phyloP scores from a whole-genome alignment of 2,888 invertebrate genomes.

The Timema podura region DNA sequence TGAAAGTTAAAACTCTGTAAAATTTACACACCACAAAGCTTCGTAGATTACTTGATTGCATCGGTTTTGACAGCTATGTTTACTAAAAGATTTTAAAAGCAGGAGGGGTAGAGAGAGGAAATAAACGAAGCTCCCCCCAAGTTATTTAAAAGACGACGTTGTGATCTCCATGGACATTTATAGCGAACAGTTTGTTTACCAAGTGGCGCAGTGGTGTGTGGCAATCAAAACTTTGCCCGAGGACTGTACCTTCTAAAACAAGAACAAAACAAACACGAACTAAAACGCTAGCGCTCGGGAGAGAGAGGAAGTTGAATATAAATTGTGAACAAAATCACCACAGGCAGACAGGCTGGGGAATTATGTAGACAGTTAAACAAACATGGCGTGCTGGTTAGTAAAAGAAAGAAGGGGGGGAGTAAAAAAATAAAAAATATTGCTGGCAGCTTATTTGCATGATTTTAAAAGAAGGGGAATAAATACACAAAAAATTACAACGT shows the following conservation, averaged over 20 bases:
- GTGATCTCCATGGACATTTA: conserved; percentile 8
- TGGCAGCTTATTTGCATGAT: conserved; percentile 13
- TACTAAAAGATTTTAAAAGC: too few species aligned
- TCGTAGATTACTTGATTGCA: too few species aligned
- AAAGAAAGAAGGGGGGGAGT: too few species aligned
- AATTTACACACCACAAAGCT: too few species aligned
- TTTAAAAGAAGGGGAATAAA: too few species aligned
- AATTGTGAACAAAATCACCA: conserved; percentile 14
- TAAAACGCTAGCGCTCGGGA: conserved; percentile 2
- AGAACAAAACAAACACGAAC: conserved; percentile 12
- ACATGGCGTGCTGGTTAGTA: conserved; percentile 11
- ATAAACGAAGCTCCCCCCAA: too few species aligned
- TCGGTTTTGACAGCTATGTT: too few species aligned
- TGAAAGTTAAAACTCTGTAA: too few species aligned
- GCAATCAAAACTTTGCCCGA: conserved; percentile 14
- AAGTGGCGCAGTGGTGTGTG: neutral
- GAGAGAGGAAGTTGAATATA: conserved; percentile 13
- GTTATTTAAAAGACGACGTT: too few species aligned
- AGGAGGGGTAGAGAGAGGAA: too few species aligned
- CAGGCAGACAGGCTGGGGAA: neutral
- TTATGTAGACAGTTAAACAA: conserved; percentile 14
- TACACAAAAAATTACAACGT: too few species aligned
- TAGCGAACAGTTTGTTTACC: conserved; percentile 9
- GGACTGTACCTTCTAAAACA: conserved; percentile 1
- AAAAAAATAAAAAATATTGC: too few species aligned